A percentile compares a stretch with the other conserved stretches of the same genome.
Conservation (phyloP, 2,797 vertebrate species). For the Arnoldichthys spilopterus region DNA sequence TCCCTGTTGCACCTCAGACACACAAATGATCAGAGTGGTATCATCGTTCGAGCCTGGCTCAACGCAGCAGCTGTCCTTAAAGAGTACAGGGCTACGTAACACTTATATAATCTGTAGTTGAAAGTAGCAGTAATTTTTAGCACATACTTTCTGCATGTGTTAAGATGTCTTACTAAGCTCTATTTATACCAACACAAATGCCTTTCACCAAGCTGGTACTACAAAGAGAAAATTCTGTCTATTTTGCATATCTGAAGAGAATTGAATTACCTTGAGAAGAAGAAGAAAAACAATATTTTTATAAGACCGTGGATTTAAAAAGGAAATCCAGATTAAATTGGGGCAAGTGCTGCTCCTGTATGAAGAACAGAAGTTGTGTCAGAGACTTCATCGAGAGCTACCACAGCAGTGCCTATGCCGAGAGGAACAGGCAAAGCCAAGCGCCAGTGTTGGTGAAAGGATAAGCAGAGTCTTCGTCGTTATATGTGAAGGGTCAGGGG, state of each 20-base stretch:
- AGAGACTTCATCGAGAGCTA: constrained; percentile 66
- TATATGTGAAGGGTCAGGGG: constrained; percentile 69
- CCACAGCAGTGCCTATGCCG: constrained; percentile 82
- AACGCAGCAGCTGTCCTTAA: constrained; percentile 68
- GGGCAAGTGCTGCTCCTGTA: constrained; percentile 33
- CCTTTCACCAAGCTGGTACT: constrained; percentile 93
- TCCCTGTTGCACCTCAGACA: constrained; percentile 41
- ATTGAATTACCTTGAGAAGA: constrained; percentile 84
- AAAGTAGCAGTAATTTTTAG: constrained; percentile 59
- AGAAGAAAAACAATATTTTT: constrained; percentile 75
- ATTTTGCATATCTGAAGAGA: constrained; percentile 75
- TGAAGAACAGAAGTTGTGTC: constrained; percentile 58
- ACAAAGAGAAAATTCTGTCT: constrained; percentile 68
- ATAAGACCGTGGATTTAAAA: constrained; percentile 83
- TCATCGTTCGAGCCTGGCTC: constrained; percentile 37
- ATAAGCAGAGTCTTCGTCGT: constrained; percentile 74
- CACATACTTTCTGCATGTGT: constrained; percentile 74
- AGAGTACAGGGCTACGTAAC: constrained; percentile 68
- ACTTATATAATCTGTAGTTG: constrained; percentile 68
- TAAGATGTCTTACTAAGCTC: constrained; percentile 65
- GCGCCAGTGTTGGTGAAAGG: constrained; percentile 89
- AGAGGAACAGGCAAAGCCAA: constrained; percentile 62
- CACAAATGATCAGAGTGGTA: constrained; percentile 27
- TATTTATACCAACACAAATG: constrained; percentile 71
- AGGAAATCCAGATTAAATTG: constrained; percentile 59